Evolutionary conservation across 2,113 vertebrate genomes (phyloP), one percentile per base, ranked within the genome.

Genomic region (Albula goreensis): DNA sequence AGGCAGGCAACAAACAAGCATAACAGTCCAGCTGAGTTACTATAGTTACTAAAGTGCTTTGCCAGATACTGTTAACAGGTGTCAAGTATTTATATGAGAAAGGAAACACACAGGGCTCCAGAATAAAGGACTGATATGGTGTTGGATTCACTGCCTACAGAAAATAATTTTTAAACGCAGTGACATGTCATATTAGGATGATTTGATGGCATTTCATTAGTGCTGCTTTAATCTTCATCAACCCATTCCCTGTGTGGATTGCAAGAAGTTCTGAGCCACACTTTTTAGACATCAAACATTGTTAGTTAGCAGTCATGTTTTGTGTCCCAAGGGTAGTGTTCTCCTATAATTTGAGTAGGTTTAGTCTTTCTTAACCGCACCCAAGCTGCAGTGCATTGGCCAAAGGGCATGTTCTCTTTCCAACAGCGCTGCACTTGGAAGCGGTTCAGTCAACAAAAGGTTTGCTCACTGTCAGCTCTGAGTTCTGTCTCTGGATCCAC

Each of bases 391-490:
- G 80, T 49, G 80, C 83, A 41, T 41, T 85, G 77, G 63, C 63
- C 63, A 70, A 25, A 57, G 10, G n/a, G 10, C 81, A 31, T 41
- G 53, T 56, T 83, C 81, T 41, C n/a, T 19, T 31, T 56, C 25
- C 53, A 13, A 41, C 82, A n/a, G 48, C 79, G 49, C 85, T 86
- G 49, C 78, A 80, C 19, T 87, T 88, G 83, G 87, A 85, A 57
- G 22, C 15, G 77, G 6, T 80, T 74, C 52, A 84, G 80, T 70
- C 22, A 80, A 77, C 81, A 82, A 86, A 82, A 89, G n/a, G 82
- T 80, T 52, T 83, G 70, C 83, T 85, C 70, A 83, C 88, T 85
- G 78, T 86, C 63, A 82, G 83, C 77, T 85, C 52, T 77, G 56
- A 63, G 25, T 79, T n/a, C 80, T n/a, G 77, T 83, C 50, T 79